A percentile compares a stretch with the other conserved stretches of the same genome.
These are phyloP conservation scores for Bagarius yarrelli DNA, from an alignment of 2,113 vertebrate genomes.

Conservation along the genomic window DNA sequence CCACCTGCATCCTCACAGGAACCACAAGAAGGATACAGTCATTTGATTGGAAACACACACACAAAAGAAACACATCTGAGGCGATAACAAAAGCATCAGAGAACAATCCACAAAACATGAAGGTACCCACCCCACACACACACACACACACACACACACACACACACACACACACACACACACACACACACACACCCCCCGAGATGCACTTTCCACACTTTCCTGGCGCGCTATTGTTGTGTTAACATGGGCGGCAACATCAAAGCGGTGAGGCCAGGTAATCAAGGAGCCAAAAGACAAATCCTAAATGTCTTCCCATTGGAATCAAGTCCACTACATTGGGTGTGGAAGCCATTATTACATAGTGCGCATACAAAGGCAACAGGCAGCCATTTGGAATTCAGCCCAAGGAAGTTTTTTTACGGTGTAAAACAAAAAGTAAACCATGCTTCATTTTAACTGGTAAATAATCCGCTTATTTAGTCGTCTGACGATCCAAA, in stretches of 20 bases:
- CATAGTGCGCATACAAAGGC: slow-evolving; percentile 4
- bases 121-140: background rate
- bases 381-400: background rate
- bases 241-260: slow-evolving; percentile 30
- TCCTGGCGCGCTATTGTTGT: slow-evolving; percentile 31
- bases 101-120: slow-evolving; percentile 5
- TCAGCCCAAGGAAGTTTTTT: background rate
- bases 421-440: background rate
- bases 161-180: background rate
- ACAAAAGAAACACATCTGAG: no score
- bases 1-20: slow-evolving; percentile 25
- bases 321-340: background rate
- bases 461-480: background rate
- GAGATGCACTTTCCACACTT: background rate
- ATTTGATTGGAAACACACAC: background rate
- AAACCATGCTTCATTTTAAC: background rate
- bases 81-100: background rate
- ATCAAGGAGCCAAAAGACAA: background rate
- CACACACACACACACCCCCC: background rate
- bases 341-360: background rate
- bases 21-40: background rate
- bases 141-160: background rate
- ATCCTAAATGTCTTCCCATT: background rate
- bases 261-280: slow-evolving; percentile 21
- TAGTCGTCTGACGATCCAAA: background rate